These are phyloP conservation scores for Rhagonycha fulva DNA, from an alignment of 2,888 invertebrate genomes.

Conservation along the genomic window DNA sequence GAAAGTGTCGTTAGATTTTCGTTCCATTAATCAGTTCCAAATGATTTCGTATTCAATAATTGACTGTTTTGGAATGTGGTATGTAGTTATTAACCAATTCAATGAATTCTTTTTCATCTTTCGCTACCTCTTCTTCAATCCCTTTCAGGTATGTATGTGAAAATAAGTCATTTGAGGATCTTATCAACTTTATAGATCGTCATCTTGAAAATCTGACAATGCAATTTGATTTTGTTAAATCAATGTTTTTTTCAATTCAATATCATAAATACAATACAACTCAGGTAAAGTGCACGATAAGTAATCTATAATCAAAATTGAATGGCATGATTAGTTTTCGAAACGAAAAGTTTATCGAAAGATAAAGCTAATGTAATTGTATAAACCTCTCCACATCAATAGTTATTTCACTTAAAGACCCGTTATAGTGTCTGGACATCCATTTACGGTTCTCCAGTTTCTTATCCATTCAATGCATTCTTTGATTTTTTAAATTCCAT, in stretches of 20 bases:
- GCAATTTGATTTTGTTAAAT: too few species aligned
- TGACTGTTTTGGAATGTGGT: too few species aligned
- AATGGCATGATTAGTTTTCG: background rate
- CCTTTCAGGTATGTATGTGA: too few species aligned
- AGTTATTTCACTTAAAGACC: background rate
- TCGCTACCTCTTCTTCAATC: too few species aligned
- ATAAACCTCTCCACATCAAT: background rate
- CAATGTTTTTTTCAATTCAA: too few species aligned
- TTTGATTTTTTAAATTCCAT: background rate
- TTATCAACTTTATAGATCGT: too few species aligned
- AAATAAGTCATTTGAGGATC: too few species aligned
- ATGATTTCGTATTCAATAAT: too few species aligned
- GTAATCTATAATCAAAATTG: background rate
- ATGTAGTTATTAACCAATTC: too few species aligned
- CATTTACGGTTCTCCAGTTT: background rate
- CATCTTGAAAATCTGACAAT: background rate
- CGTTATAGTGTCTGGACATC: background rate
- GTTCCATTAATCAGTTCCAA: too few species aligned
- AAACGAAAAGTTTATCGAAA: background rate
- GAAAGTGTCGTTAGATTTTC: too few species aligned
- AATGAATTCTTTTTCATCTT: too few species aligned
- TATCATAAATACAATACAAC: background rate
- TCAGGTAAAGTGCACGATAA: background rate
- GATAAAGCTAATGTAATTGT: background rate
- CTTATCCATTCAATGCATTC: background rate